Evolutionary conservation across 1,140 invertebrate species (phyloP).

Genomic region (Cheumatopsyche charites): DNA sequence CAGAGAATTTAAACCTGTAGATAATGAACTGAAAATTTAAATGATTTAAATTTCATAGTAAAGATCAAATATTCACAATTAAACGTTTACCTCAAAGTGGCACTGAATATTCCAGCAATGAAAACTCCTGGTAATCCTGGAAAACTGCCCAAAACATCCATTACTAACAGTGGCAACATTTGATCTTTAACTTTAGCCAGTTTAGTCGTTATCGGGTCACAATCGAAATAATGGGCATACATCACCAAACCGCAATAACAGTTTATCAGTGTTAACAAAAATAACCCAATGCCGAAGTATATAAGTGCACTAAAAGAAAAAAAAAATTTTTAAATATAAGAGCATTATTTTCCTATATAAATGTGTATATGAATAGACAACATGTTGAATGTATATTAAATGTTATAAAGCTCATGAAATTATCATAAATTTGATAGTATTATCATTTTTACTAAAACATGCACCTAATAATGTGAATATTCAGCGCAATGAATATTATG

Average conservation of each 20-base stretch:
- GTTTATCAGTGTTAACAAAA: constrained; percentile 63
- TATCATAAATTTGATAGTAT: no score
- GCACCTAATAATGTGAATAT: no score
- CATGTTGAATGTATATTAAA: no score
- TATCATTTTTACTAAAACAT: no score
- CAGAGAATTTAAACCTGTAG: constrained; percentile 90
- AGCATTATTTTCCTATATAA: neutral
- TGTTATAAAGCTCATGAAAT: no score
- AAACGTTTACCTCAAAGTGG: constrained; percentile 69
- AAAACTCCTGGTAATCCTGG: constrained; percentile 77
- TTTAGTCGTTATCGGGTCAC: constrained; percentile 78
- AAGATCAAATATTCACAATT: neutral
- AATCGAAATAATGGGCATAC: constrained; percentile 82
- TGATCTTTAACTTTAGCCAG: constrained; percentile 71
- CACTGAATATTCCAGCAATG: constrained; percentile 80
- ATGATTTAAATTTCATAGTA: neutral
- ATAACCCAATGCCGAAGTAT: constrained; percentile 67
- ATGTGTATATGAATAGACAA: no score
- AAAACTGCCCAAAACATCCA: constrained; percentile 72
- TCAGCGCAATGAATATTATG: no score
- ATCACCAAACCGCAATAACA: constrained; percentile 77
- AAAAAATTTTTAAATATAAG: neutral
- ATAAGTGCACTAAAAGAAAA: constrained; percentile 68
- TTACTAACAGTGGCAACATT: constrained; percentile 72
- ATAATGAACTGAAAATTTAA: constrained; percentile 72